These are phyloP conservation scores for Cydia amplana DNA, from an alignment of 1,140 invertebrate species.

Conservation along the genomic window DNA sequence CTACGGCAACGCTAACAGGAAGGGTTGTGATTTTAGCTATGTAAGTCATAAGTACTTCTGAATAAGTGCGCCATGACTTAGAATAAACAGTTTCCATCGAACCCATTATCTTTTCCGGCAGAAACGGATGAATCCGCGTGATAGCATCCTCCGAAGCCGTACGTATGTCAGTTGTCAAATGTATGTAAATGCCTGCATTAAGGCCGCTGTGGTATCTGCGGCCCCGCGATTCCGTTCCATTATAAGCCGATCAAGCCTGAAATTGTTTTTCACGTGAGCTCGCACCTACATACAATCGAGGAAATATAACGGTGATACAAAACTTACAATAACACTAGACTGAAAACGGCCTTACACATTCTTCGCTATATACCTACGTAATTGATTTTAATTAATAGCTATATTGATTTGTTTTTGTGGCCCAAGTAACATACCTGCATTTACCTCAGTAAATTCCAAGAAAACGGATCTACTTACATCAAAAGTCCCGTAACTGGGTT, in stretches of 20 bases:
- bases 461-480: too few species aligned
- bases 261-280: constrained; percentile 32
- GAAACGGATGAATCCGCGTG: not conserved
- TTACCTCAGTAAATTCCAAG: too few species aligned
- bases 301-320: not conserved
- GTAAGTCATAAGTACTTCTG: too few species aligned
- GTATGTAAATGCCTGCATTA: constrained; percentile 29
- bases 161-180: constrained; percentile 25
- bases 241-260: constrained; percentile 30
- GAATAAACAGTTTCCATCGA: not conserved
- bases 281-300: constrained; percentile 3
- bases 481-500: too few species aligned
- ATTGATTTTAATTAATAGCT: too few species aligned
- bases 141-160: not conserved
- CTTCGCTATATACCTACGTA: not conserved
- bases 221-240: constrained; percentile 15
- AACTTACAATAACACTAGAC: not conserved
- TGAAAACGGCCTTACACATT: not conserved
- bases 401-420: too few species aligned
- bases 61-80: too few species aligned
- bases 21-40: too few species aligned
- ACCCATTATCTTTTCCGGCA: not conserved
- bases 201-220: not conserved
- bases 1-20: too few species aligned
- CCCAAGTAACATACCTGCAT: too few species aligned